Base-by-base conservation (phyloP, 2,797 vertebrate genomes). In the Gouania willdenowi region DNA sequence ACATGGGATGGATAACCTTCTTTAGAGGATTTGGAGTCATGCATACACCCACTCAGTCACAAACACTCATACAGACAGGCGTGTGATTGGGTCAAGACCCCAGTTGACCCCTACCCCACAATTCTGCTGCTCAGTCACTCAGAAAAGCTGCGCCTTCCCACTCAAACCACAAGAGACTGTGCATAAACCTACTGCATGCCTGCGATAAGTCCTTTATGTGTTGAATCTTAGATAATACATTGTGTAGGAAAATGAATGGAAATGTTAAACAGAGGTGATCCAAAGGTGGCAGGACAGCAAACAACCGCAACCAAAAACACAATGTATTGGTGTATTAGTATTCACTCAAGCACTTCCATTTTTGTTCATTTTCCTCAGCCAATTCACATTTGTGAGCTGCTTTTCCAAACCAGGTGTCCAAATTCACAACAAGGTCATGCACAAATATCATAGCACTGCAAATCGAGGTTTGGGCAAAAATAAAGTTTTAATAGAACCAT, bases 391-490 rank as follows among this genome's bases (percentile, higher is more conserved):
- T 85, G 83, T 77, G 74, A 83, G 69, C 68, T 53, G 57, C 67
- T 67, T 77, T 75, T 71, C 69, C 62, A 74, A 65, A 66, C 64
- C 73, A 77, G 75, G 79, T 86, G 76, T 73, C 81, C 66, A 58
- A 64, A 68, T 71, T 61, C 66, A 65, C 50, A 38, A 50, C 80
- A 87, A 82, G 76, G 82, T 83, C 79, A 80, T 56, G 57, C 53
- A 57, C 69, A 75, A 68, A 67, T 66, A 80, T 63, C 69, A 73
- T 63, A 64, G 53, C 61, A 62, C 69, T 75, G 32, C 57, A 70
- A 60, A 76, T 46, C 35, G 42, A 66, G 21, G 45, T 59, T 44
- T 7, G 30, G 43, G 36, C 50, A 10, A 29, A 76, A 69, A 79
- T 61, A 75, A 74, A 74, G 66, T 42, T 49, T 64, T 71, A 70